These are phyloP conservation scores for Conus ventricosus DNA, from an alignment of 1,140 invertebrate species.

Conservation along the genomic window DNA sequence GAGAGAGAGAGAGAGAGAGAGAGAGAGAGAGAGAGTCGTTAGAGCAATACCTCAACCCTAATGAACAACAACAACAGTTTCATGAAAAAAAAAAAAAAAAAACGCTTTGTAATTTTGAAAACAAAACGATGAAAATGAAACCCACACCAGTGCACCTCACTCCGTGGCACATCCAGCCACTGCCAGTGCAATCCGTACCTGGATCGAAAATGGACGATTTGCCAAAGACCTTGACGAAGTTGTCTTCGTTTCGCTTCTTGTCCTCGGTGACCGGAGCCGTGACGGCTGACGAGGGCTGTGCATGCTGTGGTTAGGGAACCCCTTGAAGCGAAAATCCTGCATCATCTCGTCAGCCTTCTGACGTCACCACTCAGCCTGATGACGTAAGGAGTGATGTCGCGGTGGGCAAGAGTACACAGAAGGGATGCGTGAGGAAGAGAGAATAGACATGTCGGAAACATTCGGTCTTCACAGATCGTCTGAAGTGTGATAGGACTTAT, in stretches of 20 bases:
- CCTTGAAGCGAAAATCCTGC: conserved; percentile 47
- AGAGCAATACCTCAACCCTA: too few relatives aligned
- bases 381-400: too few relatives aligned
- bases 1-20: too few relatives aligned
- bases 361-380: too few relatives aligned
- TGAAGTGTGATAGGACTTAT: too few relatives aligned
- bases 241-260: conserved; percentile 41
- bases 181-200: conserved; percentile 30
- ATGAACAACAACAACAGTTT: too few relatives aligned
- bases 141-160: not conserved
- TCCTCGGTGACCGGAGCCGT: conserved; percentile 35
- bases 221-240: conserved; percentile 39
- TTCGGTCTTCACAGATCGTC: too few relatives aligned
- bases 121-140: not conserved
- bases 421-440: too few relatives aligned
- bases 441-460: too few relatives aligned
- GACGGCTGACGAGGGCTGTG: conserved; percentile 42
- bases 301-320: conserved; percentile 44
- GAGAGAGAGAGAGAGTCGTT: too few relatives aligned
- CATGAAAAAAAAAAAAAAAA: not conserved
- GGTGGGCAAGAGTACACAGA: too few relatives aligned
- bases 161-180: not conserved
- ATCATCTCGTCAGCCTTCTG: conserved; percentile 1
- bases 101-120: not conserved
- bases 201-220: conserved; percentile 48